These are phyloP conservation scores for Nannobrachium achirus DNA, from an alignment of 2,113 vertebrate species.

Conservation along the genomic window DNA sequence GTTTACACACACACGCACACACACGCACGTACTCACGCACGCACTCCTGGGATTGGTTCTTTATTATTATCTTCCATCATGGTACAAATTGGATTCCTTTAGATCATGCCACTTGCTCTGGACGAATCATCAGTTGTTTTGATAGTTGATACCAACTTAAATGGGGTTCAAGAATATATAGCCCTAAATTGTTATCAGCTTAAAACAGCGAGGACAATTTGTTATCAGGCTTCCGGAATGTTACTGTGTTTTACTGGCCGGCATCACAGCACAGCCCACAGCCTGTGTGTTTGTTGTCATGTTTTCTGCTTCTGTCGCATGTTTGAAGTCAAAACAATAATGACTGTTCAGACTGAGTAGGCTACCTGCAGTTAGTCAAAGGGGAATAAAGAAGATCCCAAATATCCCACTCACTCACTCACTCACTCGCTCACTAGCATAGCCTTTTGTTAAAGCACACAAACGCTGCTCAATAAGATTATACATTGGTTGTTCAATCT, in stretches of 20 bases:
- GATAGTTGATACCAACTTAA: constrained; percentile 4
- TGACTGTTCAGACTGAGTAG: constrained; percentile 45
- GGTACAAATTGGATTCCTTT: not conserved
- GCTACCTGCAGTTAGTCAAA: constrained; percentile 53
- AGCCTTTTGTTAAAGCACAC: not conserved
- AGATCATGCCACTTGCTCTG: constrained; percentile 7
- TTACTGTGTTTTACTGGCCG: constrained; percentile 21
- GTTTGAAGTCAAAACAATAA: constrained; percentile 70
- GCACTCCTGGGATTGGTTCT: too few species aligned
- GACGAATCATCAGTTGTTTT: constrained; percentile 12
- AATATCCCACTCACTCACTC: constrained; percentile 8
- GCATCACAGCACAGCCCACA: constrained; percentile 27
- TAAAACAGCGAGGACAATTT: not conserved
- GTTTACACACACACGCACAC: too few species aligned
- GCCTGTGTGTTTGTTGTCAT: constrained; percentile 54
- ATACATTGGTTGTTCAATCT: constrained; percentile 9
- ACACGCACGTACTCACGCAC: too few species aligned
- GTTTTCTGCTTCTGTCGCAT: constrained; percentile 44
- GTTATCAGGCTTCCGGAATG: constrained; percentile 26
- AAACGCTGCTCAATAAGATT: constrained; percentile 11
- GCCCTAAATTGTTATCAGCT: constrained; percentile 19
- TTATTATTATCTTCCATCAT: too few species aligned
- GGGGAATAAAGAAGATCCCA: constrained; percentile 11
- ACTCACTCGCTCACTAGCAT: too few species aligned
- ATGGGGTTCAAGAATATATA: constrained; percentile 17